Evolutionary conservation across 2,113 vertebrate species (phyloP), one percentile per base, ranked within the genome.

Genomic region (Acanthisitta chloris): DNA sequence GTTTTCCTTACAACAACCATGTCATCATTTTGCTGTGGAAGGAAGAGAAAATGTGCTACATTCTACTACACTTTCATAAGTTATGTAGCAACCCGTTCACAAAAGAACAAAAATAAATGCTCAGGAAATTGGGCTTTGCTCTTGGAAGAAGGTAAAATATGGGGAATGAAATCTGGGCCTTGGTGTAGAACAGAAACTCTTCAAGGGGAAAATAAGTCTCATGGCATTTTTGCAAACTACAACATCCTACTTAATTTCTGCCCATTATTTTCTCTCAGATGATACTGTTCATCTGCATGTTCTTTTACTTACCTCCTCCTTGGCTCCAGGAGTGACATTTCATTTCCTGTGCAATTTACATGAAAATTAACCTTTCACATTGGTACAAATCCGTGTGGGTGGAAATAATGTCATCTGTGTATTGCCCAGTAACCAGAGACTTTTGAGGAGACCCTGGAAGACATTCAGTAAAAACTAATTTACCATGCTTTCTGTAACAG

Each of bases 321-420:
- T 57, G 31, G 52, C 69, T 94, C 61, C 6, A 6, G 72, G 58
- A 38, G 40, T 81, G 40, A 26, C 49, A 78, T 91, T 95, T n/a
- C 12, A 72, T 96, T 91, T 96, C 38, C 64, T 33, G n/a, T 28
- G 36, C 48, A 94, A 94, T 97, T 96, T 93, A 52, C 72, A 66
- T 91, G 61, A 87, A 95, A 94, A 93, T 95, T 85, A 93, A 82
- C 72, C 40, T 92, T 92, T 91, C 71, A 49, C 65, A 76, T 42
- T 48, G 46, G 42, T 76, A 26, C 78, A 57, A 62, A 72, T 83
- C 54, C 36, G n/a, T 15, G 36, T 42, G 42, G 28, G n/a, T 83
- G n/a, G 78, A 94, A 96, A 88, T 66, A 80, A 90, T 21, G 17
- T 45, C 8, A 20, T 69, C 42, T 92, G 31, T 45, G 24, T 62